These are phyloP conservation scores for Ladona fulva DNA, from an alignment of 1,140 invertebrate species.

Conservation along the genomic window DNA sequence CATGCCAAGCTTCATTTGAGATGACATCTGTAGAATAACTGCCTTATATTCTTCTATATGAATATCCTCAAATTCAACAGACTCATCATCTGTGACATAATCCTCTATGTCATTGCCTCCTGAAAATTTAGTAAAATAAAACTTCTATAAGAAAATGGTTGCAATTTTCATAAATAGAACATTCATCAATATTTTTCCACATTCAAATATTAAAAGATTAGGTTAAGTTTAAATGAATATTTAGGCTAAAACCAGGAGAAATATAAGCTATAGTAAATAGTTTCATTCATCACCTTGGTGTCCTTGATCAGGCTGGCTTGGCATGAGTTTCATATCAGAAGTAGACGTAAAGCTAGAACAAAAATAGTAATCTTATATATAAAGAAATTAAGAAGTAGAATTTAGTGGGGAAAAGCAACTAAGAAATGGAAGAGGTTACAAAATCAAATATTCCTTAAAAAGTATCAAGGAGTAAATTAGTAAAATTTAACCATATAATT, in stretches of 20 bases:
- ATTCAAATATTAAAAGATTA: not conserved
- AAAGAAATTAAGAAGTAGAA: not conserved
- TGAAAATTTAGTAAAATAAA: not conserved
- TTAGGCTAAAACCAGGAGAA: not conserved
- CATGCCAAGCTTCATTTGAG: constrained; percentile 55
- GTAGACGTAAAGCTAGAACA: not conserved
- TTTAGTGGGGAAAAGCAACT: not conserved
- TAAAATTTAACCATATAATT: too few species aligned
- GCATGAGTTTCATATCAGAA: not conserved
- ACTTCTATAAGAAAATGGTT: not conserved
- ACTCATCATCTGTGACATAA: constrained; percentile 7
- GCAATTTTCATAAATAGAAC: not conserved
- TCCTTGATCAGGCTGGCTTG: not conserved
- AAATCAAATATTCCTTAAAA: too few species aligned
- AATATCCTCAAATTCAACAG: constrained; percentile 9
- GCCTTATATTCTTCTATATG: constrained; percentile 46
- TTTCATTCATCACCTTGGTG: not conserved
- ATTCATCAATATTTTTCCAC: too few species aligned
- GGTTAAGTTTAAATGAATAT: not conserved
- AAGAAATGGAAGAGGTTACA: too few species aligned
- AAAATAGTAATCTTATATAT: not conserved
- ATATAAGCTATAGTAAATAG: not conserved
- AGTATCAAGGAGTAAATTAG: too few species aligned
- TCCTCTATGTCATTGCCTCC: constrained; percentile 16
- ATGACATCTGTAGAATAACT: constrained; percentile 49